Percentiles rank a stretch among this genome's conserved stretches.
Evolutionary conservation across 2,888 invertebrate species (phyloP).

Genomic region (Tetragnatha montana): DNA sequence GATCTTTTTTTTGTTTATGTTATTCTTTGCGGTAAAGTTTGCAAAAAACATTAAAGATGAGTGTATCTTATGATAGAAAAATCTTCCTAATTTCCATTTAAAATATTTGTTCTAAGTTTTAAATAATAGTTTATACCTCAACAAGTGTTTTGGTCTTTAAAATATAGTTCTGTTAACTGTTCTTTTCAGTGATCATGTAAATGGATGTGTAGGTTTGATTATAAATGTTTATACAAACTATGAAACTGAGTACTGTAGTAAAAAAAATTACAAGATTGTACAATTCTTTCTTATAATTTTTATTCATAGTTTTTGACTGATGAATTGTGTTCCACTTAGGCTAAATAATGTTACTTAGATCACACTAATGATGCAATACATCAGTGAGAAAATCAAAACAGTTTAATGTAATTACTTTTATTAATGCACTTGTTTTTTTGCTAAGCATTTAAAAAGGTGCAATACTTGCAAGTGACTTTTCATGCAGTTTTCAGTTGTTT

Average conservation of each 20-base stretch:
- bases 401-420: background rate
- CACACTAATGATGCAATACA: background rate
- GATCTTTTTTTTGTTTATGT: too few relatives aligned
- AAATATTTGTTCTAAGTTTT: too few relatives aligned
- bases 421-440: constrained; percentile 28
- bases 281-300: constrained; percentile 11
- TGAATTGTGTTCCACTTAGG: constrained; percentile 12
- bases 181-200: constrained; percentile 19
- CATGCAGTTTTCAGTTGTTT: background rate
- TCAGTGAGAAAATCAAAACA: constrained; percentile 51
- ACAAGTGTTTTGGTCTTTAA: background rate
- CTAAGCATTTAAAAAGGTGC: constrained; percentile 15
- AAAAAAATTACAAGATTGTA: constrained; percentile 5
- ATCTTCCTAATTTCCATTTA: too few relatives aligned
- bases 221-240: constrained; percentile 36
- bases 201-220: constrained; percentile 49
- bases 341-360: background rate
- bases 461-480: constrained; percentile 28
- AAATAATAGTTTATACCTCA: too few relatives aligned
- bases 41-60: too few relatives aligned
- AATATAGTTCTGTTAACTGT: constrained; percentile 11
- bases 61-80: too few relatives aligned
- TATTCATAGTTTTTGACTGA: background rate
- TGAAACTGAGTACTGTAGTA: constrained; percentile 6
- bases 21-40: too few relatives aligned